Conservation (phyloP, 1,140 invertebrate species). For the Musca domestica region DNA sequence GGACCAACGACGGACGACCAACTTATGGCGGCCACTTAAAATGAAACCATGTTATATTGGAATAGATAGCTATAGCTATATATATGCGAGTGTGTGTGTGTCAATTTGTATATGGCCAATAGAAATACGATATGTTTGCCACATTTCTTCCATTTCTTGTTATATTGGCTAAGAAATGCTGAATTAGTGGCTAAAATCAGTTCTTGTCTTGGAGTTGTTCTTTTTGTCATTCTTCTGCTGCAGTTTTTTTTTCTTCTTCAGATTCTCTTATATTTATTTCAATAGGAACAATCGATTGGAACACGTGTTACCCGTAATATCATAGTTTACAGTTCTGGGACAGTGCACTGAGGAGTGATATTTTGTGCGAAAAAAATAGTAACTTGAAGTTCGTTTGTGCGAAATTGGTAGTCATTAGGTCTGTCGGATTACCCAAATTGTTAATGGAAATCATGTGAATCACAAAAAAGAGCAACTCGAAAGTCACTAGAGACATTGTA, state of each 20-base stretch:
- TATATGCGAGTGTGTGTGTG: background rate
- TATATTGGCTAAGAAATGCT: slow-evolving; percentile 14
- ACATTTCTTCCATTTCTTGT: background rate
- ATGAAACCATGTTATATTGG: slow-evolving; percentile 2
- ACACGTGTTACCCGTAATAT: background rate
- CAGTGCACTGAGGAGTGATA: background rate
- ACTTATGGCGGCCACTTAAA: slow-evolving; percentile 15
- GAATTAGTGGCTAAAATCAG: slow-evolving; percentile 19
- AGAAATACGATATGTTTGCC: slow-evolving; percentile 10
- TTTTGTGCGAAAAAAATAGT: too few relatives aligned
- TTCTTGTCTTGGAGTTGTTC: background rate
- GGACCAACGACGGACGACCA: background rate
- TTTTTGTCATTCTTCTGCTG: background rate
- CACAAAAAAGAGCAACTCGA: too few relatives aligned
- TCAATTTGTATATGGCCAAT: slow-evolving; percentile 16
- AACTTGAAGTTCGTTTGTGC: too few relatives aligned
- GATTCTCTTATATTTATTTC: background rate
- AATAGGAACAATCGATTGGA: background rate
- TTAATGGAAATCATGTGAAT: too few relatives aligned
- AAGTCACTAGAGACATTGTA: too few relatives aligned
- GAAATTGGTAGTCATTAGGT: too few relatives aligned
- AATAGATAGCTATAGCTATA: background rate
- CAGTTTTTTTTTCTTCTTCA: background rate
- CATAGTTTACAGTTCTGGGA: background rate
- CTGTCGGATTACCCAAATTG: too few relatives aligned